phyloP scores from a whole-genome alignment of 2,797 vertebrate genomes.

The Hybognathus amarus region DNA sequence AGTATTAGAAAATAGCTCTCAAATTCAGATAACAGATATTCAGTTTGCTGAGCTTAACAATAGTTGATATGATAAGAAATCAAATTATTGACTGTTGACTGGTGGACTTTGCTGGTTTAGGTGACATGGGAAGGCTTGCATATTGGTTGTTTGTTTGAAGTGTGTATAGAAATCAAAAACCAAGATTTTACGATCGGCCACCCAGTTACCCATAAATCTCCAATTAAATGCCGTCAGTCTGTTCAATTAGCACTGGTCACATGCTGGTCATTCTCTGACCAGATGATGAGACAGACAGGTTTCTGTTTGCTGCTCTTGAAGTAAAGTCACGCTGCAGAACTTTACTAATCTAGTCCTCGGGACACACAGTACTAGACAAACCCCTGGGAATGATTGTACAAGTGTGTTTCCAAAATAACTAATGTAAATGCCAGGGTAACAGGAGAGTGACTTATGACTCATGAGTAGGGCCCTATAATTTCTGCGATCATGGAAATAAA shows the following conservation, averaged over 20 bases:
- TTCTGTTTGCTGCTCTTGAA: not conserved
- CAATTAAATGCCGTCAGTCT: constrained; percentile 15
- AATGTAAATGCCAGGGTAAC: constrained; percentile 66
- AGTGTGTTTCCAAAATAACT: constrained; percentile 63
- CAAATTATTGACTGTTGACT: not conserved
- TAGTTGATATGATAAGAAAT: not conserved
- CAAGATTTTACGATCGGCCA: not conserved
- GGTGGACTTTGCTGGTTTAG: not conserved
- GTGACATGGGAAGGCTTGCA: not conserved
- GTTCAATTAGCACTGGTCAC: constrained; percentile 54
- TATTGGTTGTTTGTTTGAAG: not conserved
- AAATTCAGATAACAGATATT: not conserved
- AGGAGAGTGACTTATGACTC: constrained; percentile 45
- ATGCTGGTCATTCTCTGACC: constrained; percentile 56
- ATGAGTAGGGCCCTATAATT: no score
- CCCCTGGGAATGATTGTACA: not conserved
- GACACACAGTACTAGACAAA: not conserved
- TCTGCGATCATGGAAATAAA: no score
- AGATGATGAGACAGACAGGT: not conserved
- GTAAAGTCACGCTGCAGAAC: not conserved
- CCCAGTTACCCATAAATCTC: not conserved
- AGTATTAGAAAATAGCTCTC: not conserved
- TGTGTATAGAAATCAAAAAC: not conserved
- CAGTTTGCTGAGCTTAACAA: not conserved
- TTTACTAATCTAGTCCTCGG: not conserved